Conservation (phyloP, 2,113 vertebrate genomes). For the Myotis yumanensis region DNA sequence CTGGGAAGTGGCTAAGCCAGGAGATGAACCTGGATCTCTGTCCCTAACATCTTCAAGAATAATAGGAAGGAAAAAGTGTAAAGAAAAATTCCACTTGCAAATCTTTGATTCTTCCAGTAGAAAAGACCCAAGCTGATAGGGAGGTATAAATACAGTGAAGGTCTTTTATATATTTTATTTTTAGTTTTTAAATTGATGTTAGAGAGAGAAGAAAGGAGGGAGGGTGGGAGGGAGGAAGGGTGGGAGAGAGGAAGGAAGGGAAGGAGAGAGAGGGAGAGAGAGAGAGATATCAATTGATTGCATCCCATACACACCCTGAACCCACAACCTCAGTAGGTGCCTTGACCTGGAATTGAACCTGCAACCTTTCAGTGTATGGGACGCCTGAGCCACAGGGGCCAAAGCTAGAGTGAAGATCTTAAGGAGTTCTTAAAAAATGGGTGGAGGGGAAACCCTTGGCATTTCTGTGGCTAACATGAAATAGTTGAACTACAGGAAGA, state of each 20-base stretch:
- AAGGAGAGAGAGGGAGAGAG: no score
- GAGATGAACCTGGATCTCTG: neutral
- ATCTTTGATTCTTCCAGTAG: neutral
- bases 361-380: no score
- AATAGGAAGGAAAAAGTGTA: neutral
- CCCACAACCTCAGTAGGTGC: no score
- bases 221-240: no score
- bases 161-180: neutral
- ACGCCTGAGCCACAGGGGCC: no score
- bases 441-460: neutral
- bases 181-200: no score
- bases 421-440: neutral
- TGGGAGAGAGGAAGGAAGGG: no score
- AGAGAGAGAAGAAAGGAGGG: no score
- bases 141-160: neutral
- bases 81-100: constrained; percentile 6
- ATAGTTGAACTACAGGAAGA: neutral
- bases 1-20: neutral
- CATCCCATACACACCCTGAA: no score
- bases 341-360: no score
- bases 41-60: neutral
- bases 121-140: neutral
- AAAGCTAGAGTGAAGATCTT: neutral
- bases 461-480: neutral
- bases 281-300: no score